Evolutionary conservation across 2,113 vertebrate genomes (phyloP).

Genomic region (Chelonoidis abingdonii): DNA sequence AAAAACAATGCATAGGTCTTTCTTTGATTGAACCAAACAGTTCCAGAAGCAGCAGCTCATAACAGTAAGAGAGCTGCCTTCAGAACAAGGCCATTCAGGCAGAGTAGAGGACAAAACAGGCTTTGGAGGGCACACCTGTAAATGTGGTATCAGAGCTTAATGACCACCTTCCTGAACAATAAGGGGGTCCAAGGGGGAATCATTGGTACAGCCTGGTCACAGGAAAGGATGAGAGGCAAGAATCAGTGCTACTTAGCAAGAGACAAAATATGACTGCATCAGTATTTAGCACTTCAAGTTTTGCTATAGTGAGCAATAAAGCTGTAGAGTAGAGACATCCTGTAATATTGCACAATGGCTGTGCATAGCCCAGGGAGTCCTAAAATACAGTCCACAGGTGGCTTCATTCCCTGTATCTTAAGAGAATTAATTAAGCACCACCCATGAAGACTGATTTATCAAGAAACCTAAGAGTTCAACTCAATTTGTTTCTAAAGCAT

Average conservation of each 20-base stretch:
- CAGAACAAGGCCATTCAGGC: neutral
- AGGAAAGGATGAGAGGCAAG: neutral
- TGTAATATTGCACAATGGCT: fast-evolving
- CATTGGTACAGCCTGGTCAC: neutral
- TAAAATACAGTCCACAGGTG: fast-evolving
- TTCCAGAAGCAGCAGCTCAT: neutral
- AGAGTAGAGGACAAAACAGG: fast-evolving
- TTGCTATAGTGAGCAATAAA: neutral
- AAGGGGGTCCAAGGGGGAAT: too few species aligned
- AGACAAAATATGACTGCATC: neutral
- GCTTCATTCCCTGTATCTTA: fast-evolving
- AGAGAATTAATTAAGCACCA: fast-evolving
- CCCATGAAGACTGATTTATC: fast-evolving
- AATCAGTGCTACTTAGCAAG: neutral
- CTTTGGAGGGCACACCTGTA: neutral
- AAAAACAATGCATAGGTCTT: neutral
- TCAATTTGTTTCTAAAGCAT: neutral
- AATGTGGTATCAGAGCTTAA: neutral
- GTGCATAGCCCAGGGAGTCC: fast-evolving
- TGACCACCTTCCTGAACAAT: neutral
- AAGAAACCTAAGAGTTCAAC: neutral
- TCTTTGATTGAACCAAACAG: neutral
- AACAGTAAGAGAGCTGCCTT: fast-evolving
- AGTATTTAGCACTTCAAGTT: neutral
- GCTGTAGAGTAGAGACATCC: neutral